Evolutionary conservation across 2,113 vertebrate genomes (phyloP).

Genomic region (Rissa tridactyla): DNA sequence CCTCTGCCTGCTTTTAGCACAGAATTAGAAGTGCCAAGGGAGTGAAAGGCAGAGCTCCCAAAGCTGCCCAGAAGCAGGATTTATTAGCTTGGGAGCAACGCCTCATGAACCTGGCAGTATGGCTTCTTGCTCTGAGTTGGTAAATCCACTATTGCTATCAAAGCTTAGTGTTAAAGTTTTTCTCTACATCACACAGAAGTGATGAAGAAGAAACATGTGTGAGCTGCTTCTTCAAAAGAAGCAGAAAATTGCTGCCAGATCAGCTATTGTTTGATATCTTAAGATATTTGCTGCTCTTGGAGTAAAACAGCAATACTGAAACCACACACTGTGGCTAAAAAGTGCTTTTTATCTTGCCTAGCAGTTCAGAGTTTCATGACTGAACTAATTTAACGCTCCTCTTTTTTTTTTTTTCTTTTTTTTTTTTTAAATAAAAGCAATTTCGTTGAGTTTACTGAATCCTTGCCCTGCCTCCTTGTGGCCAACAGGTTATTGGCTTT

Average conservation of each 20-base stretch:
- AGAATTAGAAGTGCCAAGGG: background rate
- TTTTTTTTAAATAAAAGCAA: background rate
- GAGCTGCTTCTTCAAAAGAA: conserved; percentile 40
- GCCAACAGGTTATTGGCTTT: conserved; percentile 50
- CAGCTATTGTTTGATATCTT: conserved; percentile 33
- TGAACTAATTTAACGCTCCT: background rate
- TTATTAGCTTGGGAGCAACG: background rate
- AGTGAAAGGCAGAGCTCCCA: background rate
- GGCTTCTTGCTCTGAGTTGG: background rate
- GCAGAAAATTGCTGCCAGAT: conserved; percentile 35
- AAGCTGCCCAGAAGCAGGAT: background rate
- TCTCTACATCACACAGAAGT: background rate
- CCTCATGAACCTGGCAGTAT: background rate
- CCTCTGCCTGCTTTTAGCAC: background rate
- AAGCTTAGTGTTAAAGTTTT: background rate
- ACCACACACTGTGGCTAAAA: conserved; percentile 23
- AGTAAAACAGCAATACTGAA: conserved; percentile 33
- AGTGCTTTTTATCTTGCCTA: conserved; percentile 43
- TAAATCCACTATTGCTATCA: background rate
- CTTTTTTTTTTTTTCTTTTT: background rate
- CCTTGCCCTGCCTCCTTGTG: conserved; percentile 65
- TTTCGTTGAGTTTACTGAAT: conserved; percentile 10
- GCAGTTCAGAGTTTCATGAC: background rate
- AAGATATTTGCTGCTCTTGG: conserved; percentile 42
- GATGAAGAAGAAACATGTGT: conserved; percentile 25